phyloP scores from a whole-genome alignment of 2,113 vertebrate genomes.

The Corydoras sp. region DNA sequence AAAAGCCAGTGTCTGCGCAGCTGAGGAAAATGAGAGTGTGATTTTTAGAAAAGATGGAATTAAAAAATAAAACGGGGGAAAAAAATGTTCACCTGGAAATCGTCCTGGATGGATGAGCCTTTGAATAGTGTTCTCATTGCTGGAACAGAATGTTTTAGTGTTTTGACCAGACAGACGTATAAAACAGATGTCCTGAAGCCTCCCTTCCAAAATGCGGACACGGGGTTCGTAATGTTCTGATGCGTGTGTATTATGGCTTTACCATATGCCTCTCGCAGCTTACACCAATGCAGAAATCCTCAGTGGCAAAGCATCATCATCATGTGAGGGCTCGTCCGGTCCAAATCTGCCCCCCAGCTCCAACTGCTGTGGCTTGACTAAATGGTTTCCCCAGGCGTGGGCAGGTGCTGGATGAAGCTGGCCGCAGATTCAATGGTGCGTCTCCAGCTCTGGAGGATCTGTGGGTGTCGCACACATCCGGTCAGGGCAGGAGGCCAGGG shows the following conservation, averaged over 20 bases:
- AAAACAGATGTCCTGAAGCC: conserved; percentile 23
- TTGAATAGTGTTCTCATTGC: too few relatives aligned
- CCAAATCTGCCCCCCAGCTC: background rate
- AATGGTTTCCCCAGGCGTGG: conserved; percentile 27
- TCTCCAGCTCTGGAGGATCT: conserved; percentile 20
- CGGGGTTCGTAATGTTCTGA: background rate
- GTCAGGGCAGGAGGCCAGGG: conserved; percentile 53
- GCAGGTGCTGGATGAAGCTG: conserved; percentile 32
- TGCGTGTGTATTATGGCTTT: conserved; percentile 5
- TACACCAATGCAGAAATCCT: background rate
- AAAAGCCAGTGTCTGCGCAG: background rate
- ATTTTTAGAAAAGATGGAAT: too few relatives aligned
- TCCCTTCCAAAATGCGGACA: background rate
- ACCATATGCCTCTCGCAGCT: background rate
- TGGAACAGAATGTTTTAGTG: background rate
- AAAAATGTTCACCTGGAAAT: background rate
- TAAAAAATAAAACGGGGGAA: too few relatives aligned
- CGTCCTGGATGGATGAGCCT: background rate
- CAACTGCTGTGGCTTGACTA: background rate
- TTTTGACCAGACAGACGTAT: conserved; percentile 1
- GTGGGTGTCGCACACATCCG: conserved; percentile 43
- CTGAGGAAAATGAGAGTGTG: background rate
- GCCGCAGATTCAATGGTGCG: conserved; percentile 25
- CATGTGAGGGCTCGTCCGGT: conserved; percentile 5
- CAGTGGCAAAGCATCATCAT: conserved; percentile 8